phyloP scores from a whole-genome alignment of 2,797 vertebrate species.

The Merluccius polli region DNA sequence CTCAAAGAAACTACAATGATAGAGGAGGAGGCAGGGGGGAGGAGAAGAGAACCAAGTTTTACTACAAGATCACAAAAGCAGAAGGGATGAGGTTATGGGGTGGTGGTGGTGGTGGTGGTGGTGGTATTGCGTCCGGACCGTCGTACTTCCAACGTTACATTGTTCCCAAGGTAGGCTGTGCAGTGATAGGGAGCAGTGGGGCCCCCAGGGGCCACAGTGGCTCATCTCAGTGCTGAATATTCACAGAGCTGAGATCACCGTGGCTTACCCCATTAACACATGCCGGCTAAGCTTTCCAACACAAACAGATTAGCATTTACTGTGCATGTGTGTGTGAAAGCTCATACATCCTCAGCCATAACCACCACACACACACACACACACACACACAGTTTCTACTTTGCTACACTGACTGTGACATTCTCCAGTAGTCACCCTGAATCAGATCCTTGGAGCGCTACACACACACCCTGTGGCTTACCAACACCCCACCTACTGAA shows the following conservation, averaged over 20 bases:
- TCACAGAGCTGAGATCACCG: slow-evolving; percentile 33
- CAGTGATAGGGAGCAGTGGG: slow-evolving; percentile 52
- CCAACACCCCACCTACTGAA: slow-evolving; percentile 7
- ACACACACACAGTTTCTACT: not conserved
- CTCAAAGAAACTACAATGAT: slow-evolving; percentile 69
- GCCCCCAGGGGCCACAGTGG: slow-evolving; percentile 31
- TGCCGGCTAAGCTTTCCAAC: slow-evolving; percentile 50
- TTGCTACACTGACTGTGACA: slow-evolving; percentile 50
- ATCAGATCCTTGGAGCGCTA: slow-evolving; percentile 53
- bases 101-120: too few relatives aligned
- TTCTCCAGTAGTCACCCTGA: slow-evolving; percentile 58
- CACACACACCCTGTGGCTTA: slow-evolving; percentile 45
- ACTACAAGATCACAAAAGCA: slow-evolving; percentile 56
- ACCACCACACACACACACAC: slow-evolving; percentile 9
- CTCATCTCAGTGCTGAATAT: slow-evolving; percentile 61
- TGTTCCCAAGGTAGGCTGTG: not conserved
- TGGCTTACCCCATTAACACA: slow-evolving; percentile 57
- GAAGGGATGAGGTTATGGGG: slow-evolving; percentile 35
- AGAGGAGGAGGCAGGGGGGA: not conserved
- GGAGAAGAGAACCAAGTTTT: not conserved
- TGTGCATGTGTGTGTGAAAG: slow-evolving; percentile 15
- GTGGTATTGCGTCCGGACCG: not conserved
- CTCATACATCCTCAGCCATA: slow-evolving; percentile 1
- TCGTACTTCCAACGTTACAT: not conserved
- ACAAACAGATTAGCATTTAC: slow-evolving; percentile 41